Conservation (phyloP, 2,797 vertebrate species). For the Spinibarbus caldwelli region DNA sequence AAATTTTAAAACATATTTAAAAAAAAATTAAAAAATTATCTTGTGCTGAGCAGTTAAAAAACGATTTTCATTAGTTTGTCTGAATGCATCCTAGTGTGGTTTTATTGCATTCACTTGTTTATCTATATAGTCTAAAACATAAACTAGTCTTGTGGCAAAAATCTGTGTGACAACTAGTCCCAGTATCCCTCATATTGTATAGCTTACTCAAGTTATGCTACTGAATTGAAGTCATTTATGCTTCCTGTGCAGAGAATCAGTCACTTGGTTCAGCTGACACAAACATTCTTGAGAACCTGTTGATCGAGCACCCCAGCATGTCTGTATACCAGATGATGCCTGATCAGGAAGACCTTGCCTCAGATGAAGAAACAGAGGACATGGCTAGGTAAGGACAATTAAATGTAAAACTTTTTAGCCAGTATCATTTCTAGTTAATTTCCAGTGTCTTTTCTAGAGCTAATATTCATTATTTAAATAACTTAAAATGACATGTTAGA, state of each 20-base stretch:
- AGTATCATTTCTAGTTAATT: neutral
- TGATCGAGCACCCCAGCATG: slow-evolving; percentile 83
- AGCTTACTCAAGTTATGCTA: neutral
- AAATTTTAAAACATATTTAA: too few relatives aligned
- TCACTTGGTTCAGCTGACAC: slow-evolving; percentile 54
- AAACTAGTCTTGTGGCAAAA: neutral
- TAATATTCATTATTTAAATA: neutral
- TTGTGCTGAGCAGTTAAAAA: neutral
- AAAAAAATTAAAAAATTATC: neutral
- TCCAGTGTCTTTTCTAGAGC: too few relatives aligned
- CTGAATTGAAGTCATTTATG: neutral
- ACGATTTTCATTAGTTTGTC: neutral
- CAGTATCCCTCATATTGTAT: neutral
- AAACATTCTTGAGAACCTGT: slow-evolving; percentile 76
- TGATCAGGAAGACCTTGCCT: slow-evolving; percentile 65
- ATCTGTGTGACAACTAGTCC: neutral
- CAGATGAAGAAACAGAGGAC: slow-evolving; percentile 69
- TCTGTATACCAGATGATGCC: slow-evolving; percentile 76
- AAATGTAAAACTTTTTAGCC: neutral
- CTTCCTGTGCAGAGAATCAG: slow-evolving; percentile 61
- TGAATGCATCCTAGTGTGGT: neutral
- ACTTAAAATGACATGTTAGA: neutral
- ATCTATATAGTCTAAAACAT: neutral
- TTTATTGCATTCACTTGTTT: neutral
- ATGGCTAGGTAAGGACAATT: slow-evolving; percentile 65